These are phyloP conservation scores for Chamaea fasciata DNA, from an alignment of 2,113 vertebrate species.

Conservation along the genomic window DNA sequence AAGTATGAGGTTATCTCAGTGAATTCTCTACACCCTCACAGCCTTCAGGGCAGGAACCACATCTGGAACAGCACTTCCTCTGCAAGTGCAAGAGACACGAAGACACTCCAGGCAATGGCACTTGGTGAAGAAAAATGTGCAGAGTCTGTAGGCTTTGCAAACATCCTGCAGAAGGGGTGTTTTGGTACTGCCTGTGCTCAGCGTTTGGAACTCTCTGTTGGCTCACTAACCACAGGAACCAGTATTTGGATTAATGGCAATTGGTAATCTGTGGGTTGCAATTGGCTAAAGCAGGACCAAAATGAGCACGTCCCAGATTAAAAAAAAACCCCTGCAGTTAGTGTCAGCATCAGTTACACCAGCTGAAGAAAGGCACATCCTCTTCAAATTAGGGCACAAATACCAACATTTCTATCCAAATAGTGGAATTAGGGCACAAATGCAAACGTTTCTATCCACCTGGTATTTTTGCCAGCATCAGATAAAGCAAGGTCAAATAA, in stretches of 20 bases:
- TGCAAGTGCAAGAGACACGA: neutral
- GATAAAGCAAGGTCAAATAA: neutral
- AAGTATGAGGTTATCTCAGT: neutral
- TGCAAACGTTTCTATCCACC: neutral
- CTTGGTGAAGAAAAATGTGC: slow-evolving; percentile 3
- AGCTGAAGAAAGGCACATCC: slow-evolving; percentile 25
- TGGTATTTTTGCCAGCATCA: neutral
- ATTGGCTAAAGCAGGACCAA: neutral
- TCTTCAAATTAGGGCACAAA: neutral
- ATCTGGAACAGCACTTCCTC: neutral
- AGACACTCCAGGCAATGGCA: slow-evolving; percentile 6
- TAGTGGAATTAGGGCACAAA: neutral
- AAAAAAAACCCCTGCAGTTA: neutral
- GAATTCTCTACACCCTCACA: neutral
- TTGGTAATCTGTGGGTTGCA: neutral
- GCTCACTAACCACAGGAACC: neutral
- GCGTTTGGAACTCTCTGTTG: accelerated
- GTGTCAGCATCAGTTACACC: neutral
- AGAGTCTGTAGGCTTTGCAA: neutral
- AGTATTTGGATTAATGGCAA: neutral
- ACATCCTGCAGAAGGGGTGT: neutral
- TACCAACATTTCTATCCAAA: neutral
- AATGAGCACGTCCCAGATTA: neutral
- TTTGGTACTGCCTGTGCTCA: neutral
- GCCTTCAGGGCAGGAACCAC: neutral